Conservation (phyloP, 2,888 invertebrate species). For the Callyntrura sp. region DNA sequence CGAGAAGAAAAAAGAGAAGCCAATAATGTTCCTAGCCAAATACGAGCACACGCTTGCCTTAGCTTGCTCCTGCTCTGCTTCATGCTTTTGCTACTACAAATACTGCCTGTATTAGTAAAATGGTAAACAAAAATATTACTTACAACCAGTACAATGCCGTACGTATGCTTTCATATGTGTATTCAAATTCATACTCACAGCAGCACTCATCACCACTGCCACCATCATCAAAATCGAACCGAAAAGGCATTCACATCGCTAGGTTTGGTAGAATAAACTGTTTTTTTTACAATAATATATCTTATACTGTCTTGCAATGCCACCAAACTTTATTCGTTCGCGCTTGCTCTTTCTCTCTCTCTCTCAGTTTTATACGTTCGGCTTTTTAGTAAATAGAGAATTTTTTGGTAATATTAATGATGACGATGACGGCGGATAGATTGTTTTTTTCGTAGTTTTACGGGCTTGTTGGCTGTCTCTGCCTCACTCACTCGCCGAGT, state of each 20-base stretch:
- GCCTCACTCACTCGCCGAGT: slow-evolving; percentile 4
- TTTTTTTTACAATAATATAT: slow-evolving; percentile 19
- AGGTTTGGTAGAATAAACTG: slow-evolving; percentile 33
- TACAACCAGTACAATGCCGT: too few relatives aligned
- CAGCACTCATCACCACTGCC: slow-evolving; percentile 39
- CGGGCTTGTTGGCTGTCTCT: neutral
- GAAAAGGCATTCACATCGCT: slow-evolving; percentile 27
- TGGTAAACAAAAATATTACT: slow-evolving; percentile 3
- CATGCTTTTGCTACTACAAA: neutral
- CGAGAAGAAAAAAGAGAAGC: slow-evolving; percentile 30
- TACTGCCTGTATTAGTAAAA: neutral
- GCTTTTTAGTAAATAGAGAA: slow-evolving; percentile 43
- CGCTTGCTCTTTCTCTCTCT: neutral
- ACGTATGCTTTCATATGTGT: too few relatives aligned
- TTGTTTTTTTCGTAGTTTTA: slow-evolving; percentile 18
- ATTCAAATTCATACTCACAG: too few relatives aligned
- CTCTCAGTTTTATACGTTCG: slow-evolving; percentile 7
- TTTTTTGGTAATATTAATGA: slow-evolving; percentile 48
- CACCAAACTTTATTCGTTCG: too few relatives aligned
- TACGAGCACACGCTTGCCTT: neutral
- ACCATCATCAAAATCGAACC: slow-evolving; percentile 49
- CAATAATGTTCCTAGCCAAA: slow-evolving; percentile 49
- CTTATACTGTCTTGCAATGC: neutral
- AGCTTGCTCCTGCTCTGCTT: neutral
- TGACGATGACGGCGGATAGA: slow-evolving; percentile 34